Evolutionary conservation across 2,113 vertebrate species (phyloP), one percentile per base, ranked within the genome.

Genomic region (Gymnogyps californianus): DNA sequence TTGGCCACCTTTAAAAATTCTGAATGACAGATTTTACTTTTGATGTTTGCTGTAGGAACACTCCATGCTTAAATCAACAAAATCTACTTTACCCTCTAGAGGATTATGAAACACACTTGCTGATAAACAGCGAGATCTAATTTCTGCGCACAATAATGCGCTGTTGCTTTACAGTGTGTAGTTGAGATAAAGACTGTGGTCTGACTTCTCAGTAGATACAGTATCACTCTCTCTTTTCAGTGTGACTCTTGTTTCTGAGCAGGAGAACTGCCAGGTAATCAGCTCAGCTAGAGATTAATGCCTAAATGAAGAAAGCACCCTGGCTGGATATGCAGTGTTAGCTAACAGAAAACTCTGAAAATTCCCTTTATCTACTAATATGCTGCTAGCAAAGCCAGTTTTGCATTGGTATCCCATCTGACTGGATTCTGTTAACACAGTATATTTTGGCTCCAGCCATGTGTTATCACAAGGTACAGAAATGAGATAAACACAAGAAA

Each of bases 341-440:
- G 94, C 86, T 8, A 42, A 88, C 17, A 91, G 75, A 49, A 77
- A 83, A 42, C 47, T 66, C 64, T 25, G 81, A 82, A 58, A 87
- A 77, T 89, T 88, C 95, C 81, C 80, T 94, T 96, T 96, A 96
- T 94, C 97, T 91, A 65, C 81, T 81, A 66, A 49, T 13, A 69
- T 58, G 92, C 92, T 83, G 88, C 90, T 8, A 78, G 88, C 40
- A 90, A 95, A 96, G 91, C 69, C 91, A 87, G 16, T 54, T 75
- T 89, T 54, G 10, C 74, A 62, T 6, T n/a, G 81, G 14, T 49
- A 54, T 20, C 78, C 61, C 38, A 55, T 18, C 79, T 21, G 26
- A 13, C 46, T 82, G 71, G 32, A 20, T 32, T 83, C 94, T 88
- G 69, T 82, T 91, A 92, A 42, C 64, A 75, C 78, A 14, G 69